Conservation (phyloP, 2,113 vertebrate genomes). For the Cheilinus undulatus region DNA sequence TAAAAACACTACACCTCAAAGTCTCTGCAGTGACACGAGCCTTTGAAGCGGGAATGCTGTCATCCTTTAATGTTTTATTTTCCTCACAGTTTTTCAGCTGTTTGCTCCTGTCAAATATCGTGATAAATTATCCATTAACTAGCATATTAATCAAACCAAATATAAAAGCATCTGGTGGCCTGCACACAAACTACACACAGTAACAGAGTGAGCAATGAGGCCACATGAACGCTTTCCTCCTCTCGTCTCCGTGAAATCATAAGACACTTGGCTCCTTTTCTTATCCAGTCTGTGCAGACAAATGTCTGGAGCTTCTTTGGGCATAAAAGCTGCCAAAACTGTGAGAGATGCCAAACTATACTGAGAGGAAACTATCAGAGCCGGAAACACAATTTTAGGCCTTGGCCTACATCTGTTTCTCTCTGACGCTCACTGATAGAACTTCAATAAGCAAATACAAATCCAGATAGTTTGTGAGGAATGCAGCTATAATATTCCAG, state of each 20-base stretch:
- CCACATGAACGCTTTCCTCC: slow-evolving; percentile 29
- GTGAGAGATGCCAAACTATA: slow-evolving; percentile 49
- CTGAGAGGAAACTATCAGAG: slow-evolving; percentile 33
- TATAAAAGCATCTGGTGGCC: slow-evolving; percentile 36
- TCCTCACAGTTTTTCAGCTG: slow-evolving; percentile 14
- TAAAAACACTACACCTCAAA: neutral
- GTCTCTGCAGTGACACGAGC: slow-evolving; percentile 13
- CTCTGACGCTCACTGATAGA: slow-evolving; percentile 14
- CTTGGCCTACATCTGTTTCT: slow-evolving; percentile 32
- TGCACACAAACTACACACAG: neutral
- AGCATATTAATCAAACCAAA: slow-evolving; percentile 50
- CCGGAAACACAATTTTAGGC: slow-evolving; percentile 35
- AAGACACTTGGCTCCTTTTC: slow-evolving; percentile 41
- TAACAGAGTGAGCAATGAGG: slow-evolving; percentile 10
- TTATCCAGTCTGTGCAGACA: slow-evolving; percentile 58
- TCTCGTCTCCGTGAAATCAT: slow-evolving; percentile 34
- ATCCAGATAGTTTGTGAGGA: neutral
- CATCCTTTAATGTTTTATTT: slow-evolving; percentile 17
- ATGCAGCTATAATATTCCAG: neutral
- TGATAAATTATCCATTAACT: slow-evolving; percentile 57
- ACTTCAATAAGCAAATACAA: neutral
- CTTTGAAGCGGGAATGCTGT: slow-evolving; percentile 17
- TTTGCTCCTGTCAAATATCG: slow-evolving; percentile 23
- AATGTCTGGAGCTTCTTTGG: slow-evolving; percentile 57
- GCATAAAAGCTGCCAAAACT: slow-evolving; percentile 47